Base-by-base conservation (phyloP, 2,797 vertebrate species). In the Argya squamiceps region DNA sequence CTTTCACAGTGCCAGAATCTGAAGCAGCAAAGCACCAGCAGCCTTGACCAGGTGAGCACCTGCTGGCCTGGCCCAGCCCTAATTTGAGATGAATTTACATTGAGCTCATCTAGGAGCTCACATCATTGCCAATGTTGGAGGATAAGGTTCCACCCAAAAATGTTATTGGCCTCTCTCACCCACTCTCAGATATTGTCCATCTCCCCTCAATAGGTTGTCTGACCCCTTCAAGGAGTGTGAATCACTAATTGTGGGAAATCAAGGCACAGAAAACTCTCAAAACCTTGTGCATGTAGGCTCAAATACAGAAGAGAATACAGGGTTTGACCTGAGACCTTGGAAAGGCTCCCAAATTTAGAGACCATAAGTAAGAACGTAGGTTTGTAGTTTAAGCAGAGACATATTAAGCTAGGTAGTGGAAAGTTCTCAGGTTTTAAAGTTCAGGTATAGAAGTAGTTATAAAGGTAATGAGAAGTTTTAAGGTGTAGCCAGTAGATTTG, bases 81-180 rank as follows among this genome's bases (percentile, higher is more conserved):
- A 23, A 11, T 3, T 4, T 32, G 27, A 55, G 13, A 21, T 29
- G 12, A 41, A 73, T 24, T 17, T 18, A n/a, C 0, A 0, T 11
- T 23, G n/a, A 71, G 29, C 26, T 59, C 29, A 39, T 50, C 56
- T 17, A 63, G 44, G 4, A 39, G 29, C 37, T 87, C 7, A 1
- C 4, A 1, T 23, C 56, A 34, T 41, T 71, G 41, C 12, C 46
- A 56, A 1, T 0, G 0, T 2, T 3, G 17, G 7, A 86, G 41
- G 29, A 68, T 5, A 9, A 83, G 26, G 5, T 52, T 55, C 55
- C 32, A 41, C 15, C 12, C 47, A 44, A 1, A 64, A 46, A 20
- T 0, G 0, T n/a, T 41, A 12, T 18, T 49, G 44, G 26, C 8
- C 26, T 55, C 53, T 64, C 32, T 60, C 65, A 36, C 11, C 32